Evolutionary conservation across 2,113 vertebrate species (phyloP), one percentile per base, ranked within the genome.

Genomic region (Peromyscus maniculatus): DNA sequence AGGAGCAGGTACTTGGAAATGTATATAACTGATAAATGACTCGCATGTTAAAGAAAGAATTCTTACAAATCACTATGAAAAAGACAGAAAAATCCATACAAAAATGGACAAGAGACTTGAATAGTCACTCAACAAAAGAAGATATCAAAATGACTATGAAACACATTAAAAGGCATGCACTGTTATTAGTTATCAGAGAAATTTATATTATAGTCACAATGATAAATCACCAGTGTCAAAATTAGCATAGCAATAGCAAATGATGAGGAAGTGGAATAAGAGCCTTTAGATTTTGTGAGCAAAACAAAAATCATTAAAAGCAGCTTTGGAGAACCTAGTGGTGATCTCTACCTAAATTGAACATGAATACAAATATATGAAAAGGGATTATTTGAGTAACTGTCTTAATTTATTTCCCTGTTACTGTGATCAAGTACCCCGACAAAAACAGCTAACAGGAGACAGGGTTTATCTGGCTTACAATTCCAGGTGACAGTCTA

Each of bases 101-200:
- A 91, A 93, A 95, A 95, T 86, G 26, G 69, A n/a, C 52, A 80
- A 93, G 79, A 88, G 10, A 83, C 59, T 71, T 93, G 16, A 67
- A 74, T 31, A 95, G 26, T 36, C 7, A 71, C 28, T 78, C 59
- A 52, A 82, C 78, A 89, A 74, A 84, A 92, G 39, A 97, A 83
- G 49, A 88, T 72, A 31, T 46, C 72, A 79, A 83, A 93, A 78
- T 90, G 57, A 75, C 0, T 7, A 72, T 55, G 26, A 84, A 74
- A 67, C 15, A 86, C 69, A 94, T 90, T 67, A 52, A 92, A 89
- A 91, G 5, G 5, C 67, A n/a, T 57, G 26, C 78, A 74, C 39
- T 43, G 46, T 79, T 33, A 74, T 79, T 74, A 96, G 49, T 66
- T 43, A 75, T 64, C 36, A 92, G 13, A 17, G 49, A 69, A 90